Evolutionary conservation across 2,888 invertebrate genomes (phyloP).

Genomic region (Actias luna): DNA sequence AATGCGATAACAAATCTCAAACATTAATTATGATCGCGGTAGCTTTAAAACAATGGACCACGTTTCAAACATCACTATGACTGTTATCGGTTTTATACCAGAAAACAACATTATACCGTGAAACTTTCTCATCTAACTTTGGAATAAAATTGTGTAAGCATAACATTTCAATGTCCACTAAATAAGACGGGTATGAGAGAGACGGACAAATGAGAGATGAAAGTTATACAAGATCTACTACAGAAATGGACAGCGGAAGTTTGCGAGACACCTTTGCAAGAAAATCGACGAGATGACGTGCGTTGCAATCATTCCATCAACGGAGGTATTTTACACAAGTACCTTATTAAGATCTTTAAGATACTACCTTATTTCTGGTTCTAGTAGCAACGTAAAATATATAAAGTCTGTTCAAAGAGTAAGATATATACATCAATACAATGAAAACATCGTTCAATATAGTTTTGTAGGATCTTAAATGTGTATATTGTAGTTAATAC

Average conservation of each 20-base stretch:
- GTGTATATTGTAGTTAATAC: no score
- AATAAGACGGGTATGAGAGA: slow-evolving; percentile 15
- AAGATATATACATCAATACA: no score
- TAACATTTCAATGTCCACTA: slow-evolving; percentile 27
- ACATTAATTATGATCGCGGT: slow-evolving; percentile 3
- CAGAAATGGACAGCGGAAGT: neutral
- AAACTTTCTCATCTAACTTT: slow-evolving; percentile 44
- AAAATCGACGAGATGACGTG: neutral
- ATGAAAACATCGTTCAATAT: no score
- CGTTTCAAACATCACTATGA: slow-evolving; percentile 17
- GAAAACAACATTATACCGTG: slow-evolving; percentile 29
- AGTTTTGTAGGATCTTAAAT: no score
- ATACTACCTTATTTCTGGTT: neutral
- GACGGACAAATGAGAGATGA: neutral
- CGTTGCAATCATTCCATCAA: neutral
- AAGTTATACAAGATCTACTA: neutral
- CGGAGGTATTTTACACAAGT: neutral
- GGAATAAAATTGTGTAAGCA: slow-evolving; percentile 35
- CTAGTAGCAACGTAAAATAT: neutral
- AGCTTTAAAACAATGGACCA: slow-evolving; percentile 25
- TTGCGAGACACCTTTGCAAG: neutral
- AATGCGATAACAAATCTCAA: neutral
- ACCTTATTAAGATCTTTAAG: neutral
- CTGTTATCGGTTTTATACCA: slow-evolving; percentile 29
- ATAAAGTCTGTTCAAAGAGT: neutral